These are phyloP conservation scores for Saguinus imperator DNA, from an alignment of 2,113 vertebrate genomes.

Conservation along the genomic window DNA sequence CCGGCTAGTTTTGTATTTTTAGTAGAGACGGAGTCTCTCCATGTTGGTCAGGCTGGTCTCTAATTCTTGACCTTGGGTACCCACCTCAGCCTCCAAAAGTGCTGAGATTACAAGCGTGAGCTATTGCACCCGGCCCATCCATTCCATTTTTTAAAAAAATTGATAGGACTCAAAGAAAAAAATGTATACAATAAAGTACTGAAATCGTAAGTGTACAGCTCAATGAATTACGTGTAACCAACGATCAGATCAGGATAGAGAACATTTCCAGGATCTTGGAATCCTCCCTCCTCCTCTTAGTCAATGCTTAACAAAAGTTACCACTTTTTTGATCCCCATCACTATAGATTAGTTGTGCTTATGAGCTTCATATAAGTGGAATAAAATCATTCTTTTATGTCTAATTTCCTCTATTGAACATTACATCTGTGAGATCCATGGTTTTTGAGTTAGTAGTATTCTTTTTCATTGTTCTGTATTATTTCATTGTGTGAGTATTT, in stretches of 20 bases:
- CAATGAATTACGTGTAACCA: background rate
- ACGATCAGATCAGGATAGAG: background rate
- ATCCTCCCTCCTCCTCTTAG: background rate
- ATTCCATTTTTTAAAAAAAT: background rate
- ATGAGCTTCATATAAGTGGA: background rate
- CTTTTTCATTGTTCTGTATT: slow-evolving; percentile 23
- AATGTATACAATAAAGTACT: background rate
- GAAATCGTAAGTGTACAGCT: background rate
- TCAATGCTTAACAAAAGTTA: background rate
- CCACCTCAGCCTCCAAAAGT: no score
- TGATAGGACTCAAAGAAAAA: background rate
- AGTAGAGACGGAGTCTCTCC: no score
- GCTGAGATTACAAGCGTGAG: no score
- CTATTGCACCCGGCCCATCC: no score
- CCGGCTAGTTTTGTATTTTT: no score
- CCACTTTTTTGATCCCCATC: background rate
- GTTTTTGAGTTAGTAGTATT: slow-evolving; percentile 6
- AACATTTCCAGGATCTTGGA: background rate
- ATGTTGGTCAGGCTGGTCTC: background rate
- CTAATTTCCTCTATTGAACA: background rate
- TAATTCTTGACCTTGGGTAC: no score
- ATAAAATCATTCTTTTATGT: background rate
- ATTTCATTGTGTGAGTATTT: background rate
- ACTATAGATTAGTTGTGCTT: slow-evolving; percentile 6
- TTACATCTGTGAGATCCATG: background rate